These are phyloP conservation scores for Dendropsophus ebraccatus DNA, from an alignment of 2,113 vertebrate species.

Conservation along the genomic window DNA sequence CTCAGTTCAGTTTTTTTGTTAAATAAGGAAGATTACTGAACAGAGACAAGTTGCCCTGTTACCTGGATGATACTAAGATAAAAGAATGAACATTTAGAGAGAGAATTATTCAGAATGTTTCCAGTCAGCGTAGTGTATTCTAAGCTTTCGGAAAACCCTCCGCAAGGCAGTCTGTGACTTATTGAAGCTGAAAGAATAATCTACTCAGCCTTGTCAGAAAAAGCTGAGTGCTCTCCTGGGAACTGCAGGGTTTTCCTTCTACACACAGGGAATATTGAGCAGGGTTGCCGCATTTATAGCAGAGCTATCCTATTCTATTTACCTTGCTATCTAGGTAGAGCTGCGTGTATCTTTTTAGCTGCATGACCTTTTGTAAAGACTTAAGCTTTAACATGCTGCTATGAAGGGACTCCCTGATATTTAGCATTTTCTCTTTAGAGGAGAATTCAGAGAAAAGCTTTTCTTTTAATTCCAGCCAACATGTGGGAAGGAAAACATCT, in stretches of 20 bases:
- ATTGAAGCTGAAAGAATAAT: slow-evolving; percentile 60
- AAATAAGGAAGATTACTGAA: too few relatives aligned
- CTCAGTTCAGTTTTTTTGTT: too few relatives aligned
- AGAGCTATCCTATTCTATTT: slow-evolving; percentile 31
- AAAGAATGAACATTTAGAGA: slow-evolving; percentile 3
- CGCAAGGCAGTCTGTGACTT: slow-evolving; percentile 53
- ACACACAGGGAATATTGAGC: slow-evolving; percentile 26
- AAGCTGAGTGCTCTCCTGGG: slow-evolving; percentile 37
- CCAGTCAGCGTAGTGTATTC: slow-evolving; percentile 29
- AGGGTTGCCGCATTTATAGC: slow-evolving; percentile 33
- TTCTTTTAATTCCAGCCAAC: slow-evolving; percentile 36
- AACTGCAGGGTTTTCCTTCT: slow-evolving; percentile 36
- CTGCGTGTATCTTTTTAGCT: slow-evolving; percentile 3
- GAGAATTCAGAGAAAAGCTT: slow-evolving; percentile 31
- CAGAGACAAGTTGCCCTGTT: neutral
- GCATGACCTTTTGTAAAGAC: slow-evolving; percentile 3
- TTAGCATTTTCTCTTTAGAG: slow-evolving; percentile 7
- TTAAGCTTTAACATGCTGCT: slow-evolving; percentile 14
- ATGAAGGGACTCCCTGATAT: slow-evolving; percentile 35
- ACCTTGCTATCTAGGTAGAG: neutral
- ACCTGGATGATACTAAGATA: neutral
- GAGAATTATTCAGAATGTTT: slow-evolving; percentile 28
- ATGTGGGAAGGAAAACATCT: slow-evolving; percentile 50
- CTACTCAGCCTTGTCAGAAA: slow-evolving; percentile 56
- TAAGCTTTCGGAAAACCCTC: slow-evolving; percentile 48